Conservation (phyloP, 2,888 invertebrate species). For the Pyralis farinalis region DNA sequence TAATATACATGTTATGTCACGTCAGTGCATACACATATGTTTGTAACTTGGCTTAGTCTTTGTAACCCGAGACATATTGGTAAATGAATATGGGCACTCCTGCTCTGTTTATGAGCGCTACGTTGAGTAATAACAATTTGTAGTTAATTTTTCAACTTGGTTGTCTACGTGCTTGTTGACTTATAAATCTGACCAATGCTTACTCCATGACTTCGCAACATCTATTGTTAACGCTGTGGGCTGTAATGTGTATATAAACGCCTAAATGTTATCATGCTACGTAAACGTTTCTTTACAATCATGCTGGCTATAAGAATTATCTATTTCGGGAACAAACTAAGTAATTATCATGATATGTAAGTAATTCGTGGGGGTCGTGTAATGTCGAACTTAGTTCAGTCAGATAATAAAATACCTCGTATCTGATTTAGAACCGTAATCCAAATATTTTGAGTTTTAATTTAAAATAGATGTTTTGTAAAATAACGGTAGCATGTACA, state of each 20-base stretch:
- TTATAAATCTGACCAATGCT: constrained; percentile 5
- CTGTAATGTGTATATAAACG: constrained; percentile 34
- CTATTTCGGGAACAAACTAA: constrained; percentile 70
- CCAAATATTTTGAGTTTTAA: constrained; percentile 35
- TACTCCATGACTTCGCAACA: constrained; percentile 37
- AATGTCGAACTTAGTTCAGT: constrained; percentile 8
- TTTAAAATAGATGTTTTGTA: constrained; percentile 27
- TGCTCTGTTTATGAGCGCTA: no score
- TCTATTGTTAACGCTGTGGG: constrained; percentile 34
- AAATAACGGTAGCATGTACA: constrained; percentile 48
- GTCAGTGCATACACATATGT: no score
- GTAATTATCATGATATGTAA: constrained; percentile 22
- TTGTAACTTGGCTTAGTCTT: no score
- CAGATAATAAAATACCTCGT: constrained; percentile 5
- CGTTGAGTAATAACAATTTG: no score
- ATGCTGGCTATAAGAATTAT: constrained; percentile 46
- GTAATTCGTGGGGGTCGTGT: constrained; percentile 17
- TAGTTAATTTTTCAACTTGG: neutral
- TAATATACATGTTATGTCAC: no score
- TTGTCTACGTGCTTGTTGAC: neutral
- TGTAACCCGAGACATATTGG: no score
- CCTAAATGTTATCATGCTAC: constrained; percentile 27
- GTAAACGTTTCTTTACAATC: constrained; percentile 22
- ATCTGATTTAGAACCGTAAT: constrained; percentile 26
- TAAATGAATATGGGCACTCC: no score